Evolutionary conservation across 1,140 invertebrate species (phyloP), one percentile per base, ranked within the genome.

Genomic region (Stenopsyche tienmushanensis): DNA sequence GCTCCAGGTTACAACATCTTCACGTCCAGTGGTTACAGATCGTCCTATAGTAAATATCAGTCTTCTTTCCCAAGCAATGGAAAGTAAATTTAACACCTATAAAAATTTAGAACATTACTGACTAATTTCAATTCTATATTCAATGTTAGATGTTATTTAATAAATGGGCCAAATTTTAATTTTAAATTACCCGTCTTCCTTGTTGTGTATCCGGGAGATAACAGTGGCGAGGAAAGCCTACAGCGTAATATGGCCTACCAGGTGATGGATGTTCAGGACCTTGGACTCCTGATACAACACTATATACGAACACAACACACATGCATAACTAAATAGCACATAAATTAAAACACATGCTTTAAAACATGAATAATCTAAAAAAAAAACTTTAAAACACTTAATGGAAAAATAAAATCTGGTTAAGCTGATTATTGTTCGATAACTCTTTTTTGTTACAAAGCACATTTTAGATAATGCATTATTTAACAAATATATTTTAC

Each of bases 1-100:
- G 77, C 95, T 93, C 94, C 94, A 97, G 7, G 92, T 89, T 10
- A 96, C 90, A 45, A 94, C 91, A 79, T 96, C 90, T 74, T 91
- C 87, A 65, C 89, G 85, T 0, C 94, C 94, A 1, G 93, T 96
- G 1, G 94, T 97, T 20, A 89, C 85, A 0, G 93, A 96, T 55
- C 88, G 83, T 3, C 91, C 90, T 55, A 97, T 88, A 0, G 92
- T 94, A 75, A 97, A 97, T 65, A 93, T 88, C 49, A 94, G 75
- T 55, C 90, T 84, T 13, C 91, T 80, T 71, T 93, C 88, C 82
- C 93, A 97, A 3, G 93, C 93, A 53, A 87, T 83, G 67, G 86
- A 86, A 25, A 96, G 80, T 52, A 94, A 79, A 70, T 87, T 80
- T 68, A 95, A 75, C 57, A 90, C 73, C 80, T 81, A 66, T 41